These are phyloP conservation scores for Panthera tigris DNA, from an alignment of 2,113 vertebrate species.

Conservation along the genomic window DNA sequence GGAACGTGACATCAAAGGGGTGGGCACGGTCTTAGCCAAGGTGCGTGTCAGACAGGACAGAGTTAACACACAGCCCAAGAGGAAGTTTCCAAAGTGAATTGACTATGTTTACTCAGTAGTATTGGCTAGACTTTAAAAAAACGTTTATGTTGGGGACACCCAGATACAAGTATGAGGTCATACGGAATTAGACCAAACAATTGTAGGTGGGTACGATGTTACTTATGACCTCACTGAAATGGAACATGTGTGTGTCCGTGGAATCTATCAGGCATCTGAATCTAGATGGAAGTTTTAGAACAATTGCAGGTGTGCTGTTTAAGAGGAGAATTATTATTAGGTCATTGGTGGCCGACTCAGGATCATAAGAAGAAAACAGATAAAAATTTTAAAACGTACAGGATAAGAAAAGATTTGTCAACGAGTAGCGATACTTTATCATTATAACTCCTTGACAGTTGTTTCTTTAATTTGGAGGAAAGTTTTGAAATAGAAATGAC, in stretches of 20 bases:
- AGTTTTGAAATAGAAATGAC: neutral
- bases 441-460: neutral
- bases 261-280: neutral
- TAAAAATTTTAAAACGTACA: neutral
- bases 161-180: neutral
- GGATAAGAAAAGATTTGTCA: neutral
- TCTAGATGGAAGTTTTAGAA: neutral
- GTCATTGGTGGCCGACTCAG: neutral
- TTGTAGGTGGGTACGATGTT: neutral
- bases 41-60: fast-evolving
- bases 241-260: neutral
- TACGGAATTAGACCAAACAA: neutral
- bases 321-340: neutral
- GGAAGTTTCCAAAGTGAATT: neutral
- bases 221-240: neutral
- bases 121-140: neutral
- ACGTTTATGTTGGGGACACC: neutral
- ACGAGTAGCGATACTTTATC: neutral
- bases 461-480: neutral
- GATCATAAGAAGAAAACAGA: neutral
- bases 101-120: neutral
- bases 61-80: neutral
- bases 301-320: neutral
- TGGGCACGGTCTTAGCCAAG: fast-evolving
- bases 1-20: fast-evolving